Evolutionary conservation across 2,888 invertebrate genomes (phyloP).

Genomic region (Cinara cedri): DNA sequence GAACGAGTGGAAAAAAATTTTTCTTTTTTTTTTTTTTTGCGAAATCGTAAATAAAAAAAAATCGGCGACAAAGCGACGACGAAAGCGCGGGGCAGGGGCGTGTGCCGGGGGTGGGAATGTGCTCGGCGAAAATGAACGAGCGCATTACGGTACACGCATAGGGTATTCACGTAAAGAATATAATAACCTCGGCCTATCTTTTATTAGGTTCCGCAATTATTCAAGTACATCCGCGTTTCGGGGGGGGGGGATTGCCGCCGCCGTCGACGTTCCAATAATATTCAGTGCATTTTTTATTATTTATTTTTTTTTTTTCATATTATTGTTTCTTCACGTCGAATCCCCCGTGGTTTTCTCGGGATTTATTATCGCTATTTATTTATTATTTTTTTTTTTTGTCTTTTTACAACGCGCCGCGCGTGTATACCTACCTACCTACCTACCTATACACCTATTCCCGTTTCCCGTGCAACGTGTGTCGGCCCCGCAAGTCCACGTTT

Average conservation of each 20-base stretch:
- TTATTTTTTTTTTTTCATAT: not conserved
- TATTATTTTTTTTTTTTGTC: constrained; percentile 8
- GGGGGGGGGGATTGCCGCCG: not conserved
- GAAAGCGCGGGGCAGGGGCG: too few relatives aligned
- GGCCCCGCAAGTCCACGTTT: not conserved
- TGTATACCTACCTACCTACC: too few relatives aligned
- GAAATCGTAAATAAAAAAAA: constrained; percentile 48
- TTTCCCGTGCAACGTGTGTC: not conserved
- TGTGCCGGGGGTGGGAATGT: not conserved
- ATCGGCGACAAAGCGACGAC: constrained; percentile 12
- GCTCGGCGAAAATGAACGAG: not conserved
- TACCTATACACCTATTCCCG: not conserved
- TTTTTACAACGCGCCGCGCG: not conserved
- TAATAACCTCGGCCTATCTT: constrained; percentile 39
- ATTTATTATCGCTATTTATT: constrained; percentile 28
- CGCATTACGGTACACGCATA: not conserved
- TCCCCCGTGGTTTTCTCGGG: not conserved
- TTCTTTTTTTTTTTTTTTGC: constrained; percentile 4
- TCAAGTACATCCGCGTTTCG: constrained; percentile 40
- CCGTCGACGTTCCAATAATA: constrained; percentile 1
- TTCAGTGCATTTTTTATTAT: not conserved
- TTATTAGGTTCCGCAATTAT: constrained; percentile 47
- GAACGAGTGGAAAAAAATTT: too few relatives aligned
- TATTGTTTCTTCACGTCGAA: constrained; percentile 24
- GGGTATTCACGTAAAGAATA: not conserved